A percentile compares a stretch with the other conserved stretches of the same genome.
These are phyloP conservation scores for Zeuzera pyrina DNA, from an alignment of 2,888 invertebrate genomes.

Conservation along the genomic window DNA sequence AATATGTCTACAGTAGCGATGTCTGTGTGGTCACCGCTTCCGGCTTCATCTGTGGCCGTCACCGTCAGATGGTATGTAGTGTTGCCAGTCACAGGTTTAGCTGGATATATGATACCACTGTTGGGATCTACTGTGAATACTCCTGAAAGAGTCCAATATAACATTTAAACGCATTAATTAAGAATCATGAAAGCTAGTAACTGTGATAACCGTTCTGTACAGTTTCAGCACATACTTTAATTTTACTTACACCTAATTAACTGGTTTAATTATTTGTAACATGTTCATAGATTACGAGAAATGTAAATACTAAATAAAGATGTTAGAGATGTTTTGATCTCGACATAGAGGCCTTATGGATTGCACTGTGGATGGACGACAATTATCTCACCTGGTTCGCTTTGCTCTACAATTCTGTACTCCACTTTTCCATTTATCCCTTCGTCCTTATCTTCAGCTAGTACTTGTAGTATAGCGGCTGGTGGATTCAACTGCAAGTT, in stretches of 20 bases:
- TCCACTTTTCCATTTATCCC: constrained; percentile 83
- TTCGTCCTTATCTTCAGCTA: constrained; percentile 86
- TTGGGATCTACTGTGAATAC: constrained; percentile 83
- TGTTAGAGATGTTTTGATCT: too few species aligned
- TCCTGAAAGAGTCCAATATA: too few species aligned
- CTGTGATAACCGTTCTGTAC: too few species aligned
- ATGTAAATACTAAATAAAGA: too few species aligned
- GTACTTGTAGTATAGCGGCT: constrained; percentile 85
- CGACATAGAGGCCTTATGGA: too few species aligned
- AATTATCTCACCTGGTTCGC: constrained; percentile 51
- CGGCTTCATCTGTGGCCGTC: constrained; percentile 84
- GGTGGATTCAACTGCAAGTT: constrained; percentile 86
- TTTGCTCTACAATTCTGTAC: constrained; percentile 79
- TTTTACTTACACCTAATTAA: too few species aligned
- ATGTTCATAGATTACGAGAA: too few species aligned
- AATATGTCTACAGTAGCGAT: constrained; percentile 82
- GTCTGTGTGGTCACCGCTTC: constrained; percentile 77
- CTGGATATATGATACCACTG: constrained; percentile 87
- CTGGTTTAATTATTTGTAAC: too few species aligned
- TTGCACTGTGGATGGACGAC: not conserved
- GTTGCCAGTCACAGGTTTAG: constrained; percentile 79
- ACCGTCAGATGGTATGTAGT: constrained; percentile 71
- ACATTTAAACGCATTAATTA: too few species aligned
- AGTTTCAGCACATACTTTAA: too few species aligned
- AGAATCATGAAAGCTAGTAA: too few species aligned